phyloP scores from a whole-genome alignment of 2,888 invertebrate species.

The Aspidiotus rigidus region DNA sequence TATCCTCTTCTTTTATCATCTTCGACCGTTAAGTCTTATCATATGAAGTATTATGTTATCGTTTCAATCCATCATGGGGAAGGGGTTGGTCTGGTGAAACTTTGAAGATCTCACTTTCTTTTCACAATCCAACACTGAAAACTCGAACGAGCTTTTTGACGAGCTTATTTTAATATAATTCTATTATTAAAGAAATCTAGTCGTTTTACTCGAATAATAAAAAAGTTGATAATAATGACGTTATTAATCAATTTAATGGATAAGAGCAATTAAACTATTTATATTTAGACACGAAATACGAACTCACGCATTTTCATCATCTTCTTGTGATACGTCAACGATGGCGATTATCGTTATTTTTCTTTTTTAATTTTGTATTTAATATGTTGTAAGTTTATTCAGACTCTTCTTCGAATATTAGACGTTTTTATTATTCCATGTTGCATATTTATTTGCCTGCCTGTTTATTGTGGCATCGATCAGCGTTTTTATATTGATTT shows the following conservation, averaged over 20 bases:
- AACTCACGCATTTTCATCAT: conserved; percentile 2
- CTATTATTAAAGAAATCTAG: conserved; percentile 21
- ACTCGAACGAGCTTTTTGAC: conserved; percentile 26
- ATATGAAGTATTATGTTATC: background rate
- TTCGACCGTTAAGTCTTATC: background rate
- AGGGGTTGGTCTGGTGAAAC: too few species aligned
- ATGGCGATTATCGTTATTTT: too few species aligned
- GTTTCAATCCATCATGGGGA: too few species aligned
- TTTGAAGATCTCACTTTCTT: background rate
- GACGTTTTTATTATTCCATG: too few species aligned
- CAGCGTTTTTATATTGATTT: too few species aligned
- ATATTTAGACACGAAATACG: background rate
- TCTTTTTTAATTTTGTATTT: too few species aligned
- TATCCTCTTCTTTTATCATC: background rate
- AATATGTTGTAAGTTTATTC: too few species aligned
- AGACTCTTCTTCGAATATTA: too few species aligned
- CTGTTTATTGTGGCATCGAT: too few species aligned
- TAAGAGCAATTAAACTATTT: background rate
- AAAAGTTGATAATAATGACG: too few species aligned
- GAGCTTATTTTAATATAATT: conserved; percentile 16
- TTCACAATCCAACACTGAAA: conserved; percentile 6
- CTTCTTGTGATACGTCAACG: background rate
- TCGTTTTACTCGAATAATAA: conserved; percentile 12
- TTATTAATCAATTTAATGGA: too few species aligned
- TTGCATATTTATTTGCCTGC: too few species aligned